phyloP scores from a whole-genome alignment of 2,888 invertebrate genomes.

The Lasioglossum lativentre region DNA sequence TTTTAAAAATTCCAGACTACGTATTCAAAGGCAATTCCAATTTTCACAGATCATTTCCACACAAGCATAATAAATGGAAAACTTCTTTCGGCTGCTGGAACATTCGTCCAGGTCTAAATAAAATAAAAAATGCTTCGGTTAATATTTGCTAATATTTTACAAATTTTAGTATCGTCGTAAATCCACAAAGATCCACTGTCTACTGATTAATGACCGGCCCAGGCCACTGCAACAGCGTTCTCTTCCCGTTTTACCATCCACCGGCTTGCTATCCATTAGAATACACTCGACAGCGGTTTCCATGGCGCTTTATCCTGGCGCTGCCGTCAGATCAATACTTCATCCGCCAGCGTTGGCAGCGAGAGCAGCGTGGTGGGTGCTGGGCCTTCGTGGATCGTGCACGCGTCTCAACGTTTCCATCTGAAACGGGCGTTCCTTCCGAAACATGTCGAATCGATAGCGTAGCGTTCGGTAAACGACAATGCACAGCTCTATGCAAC shows the following conservation, averaged over 20 bases:
- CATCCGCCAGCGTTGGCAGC: slow-evolving; percentile 49
- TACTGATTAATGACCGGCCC: slow-evolving; percentile 2
- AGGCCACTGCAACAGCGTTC: not conserved
- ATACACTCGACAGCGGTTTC: slow-evolving; percentile 38
- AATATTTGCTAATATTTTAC: no score
- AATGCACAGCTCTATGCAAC: slow-evolving; percentile 1
- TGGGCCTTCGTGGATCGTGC: slow-evolving; percentile 19
- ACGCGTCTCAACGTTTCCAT: slow-evolving; percentile 4
- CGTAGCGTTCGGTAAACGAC: not conserved
- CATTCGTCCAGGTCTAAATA: not conserved
- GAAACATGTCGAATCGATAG: slow-evolving; percentile 39
- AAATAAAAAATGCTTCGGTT: not conserved
- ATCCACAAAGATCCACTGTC: not conserved
- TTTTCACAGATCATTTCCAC: not conserved
- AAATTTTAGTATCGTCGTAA: not conserved
- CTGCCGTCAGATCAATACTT: slow-evolving; percentile 64
- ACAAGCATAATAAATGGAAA: not conserved
- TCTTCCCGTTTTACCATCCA: slow-evolving; percentile 32
- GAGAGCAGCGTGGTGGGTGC: slow-evolving; percentile 28
- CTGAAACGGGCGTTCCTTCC: slow-evolving; percentile 2
- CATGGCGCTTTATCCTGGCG: slow-evolving; percentile 53
- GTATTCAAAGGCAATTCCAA: not conserved
- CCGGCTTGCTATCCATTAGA: not conserved
- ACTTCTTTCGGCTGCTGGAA: not conserved
- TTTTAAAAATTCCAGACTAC: not conserved